Evolutionary conservation across 2,888 invertebrate species (phyloP).

Genomic region (Formica aserva): DNA sequence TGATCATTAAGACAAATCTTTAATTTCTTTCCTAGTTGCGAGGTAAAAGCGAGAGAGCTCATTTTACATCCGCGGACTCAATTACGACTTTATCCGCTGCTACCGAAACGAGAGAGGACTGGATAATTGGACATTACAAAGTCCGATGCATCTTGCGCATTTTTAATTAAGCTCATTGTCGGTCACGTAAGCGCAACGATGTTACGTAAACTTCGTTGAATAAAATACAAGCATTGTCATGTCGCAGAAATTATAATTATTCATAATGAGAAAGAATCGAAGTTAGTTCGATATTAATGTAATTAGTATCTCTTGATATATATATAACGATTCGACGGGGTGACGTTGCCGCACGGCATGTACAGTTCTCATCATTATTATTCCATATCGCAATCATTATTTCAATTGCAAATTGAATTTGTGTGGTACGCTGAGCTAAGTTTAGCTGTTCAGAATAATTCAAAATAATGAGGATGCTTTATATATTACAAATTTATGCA

Average conservation of each 20-base stretch:
- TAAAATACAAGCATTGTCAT: conserved; percentile 10
- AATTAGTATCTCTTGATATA: not conserved
- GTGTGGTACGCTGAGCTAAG: not conserved
- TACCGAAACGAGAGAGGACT: conserved; percentile 50
- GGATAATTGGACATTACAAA: conserved; percentile 65
- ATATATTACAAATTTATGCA: not conserved
- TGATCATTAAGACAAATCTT: conserved; percentile 13
- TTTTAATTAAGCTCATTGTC: conserved; percentile 66
- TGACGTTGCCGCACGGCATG: not conserved
- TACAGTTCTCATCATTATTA: not conserved
- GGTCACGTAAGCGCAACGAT: conserved; percentile 3
- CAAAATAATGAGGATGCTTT: not conserved
- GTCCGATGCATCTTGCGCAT: conserved; percentile 52
- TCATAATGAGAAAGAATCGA: conserved; percentile 6
- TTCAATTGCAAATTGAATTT: conserved; percentile 8
- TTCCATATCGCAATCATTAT: conserved; percentile 5
- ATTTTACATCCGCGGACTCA: conserved; percentile 57
- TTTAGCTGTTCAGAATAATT: not conserved
- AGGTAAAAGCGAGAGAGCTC: conserved; percentile 21
- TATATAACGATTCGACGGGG: not conserved
- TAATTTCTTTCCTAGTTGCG: not conserved
- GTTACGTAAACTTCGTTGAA: conserved; percentile 19
- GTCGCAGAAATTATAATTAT: not conserved
- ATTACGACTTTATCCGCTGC: conserved; percentile 55
- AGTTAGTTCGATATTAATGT: conserved; percentile 18